Evolutionary conservation across 2,888 invertebrate genomes (phyloP), one percentile per base, ranked within the genome.

Genomic region (Trichopria drosophilae): DNA sequence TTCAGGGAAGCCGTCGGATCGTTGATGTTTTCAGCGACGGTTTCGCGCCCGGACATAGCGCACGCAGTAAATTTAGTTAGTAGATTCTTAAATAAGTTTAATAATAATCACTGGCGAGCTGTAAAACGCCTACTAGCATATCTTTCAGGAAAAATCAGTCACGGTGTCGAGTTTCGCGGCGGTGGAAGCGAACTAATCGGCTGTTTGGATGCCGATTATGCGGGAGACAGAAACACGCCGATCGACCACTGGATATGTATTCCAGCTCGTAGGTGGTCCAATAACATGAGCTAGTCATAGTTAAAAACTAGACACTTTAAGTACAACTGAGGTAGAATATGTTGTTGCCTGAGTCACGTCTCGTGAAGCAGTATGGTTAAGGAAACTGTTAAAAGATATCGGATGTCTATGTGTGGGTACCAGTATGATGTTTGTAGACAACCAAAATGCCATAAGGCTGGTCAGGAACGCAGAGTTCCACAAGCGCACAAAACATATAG

Each of bases 341-440:
- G 28, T 40, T 9, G 40, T 29, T 6, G 16, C 26, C 6, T 26
- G 26, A n/a, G 13, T 10, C 19, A 41, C 41, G 1, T 13, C 34
- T 1, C 40, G 36, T 22, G 41, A 48, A 26, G 18, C 18, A 9
- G 12, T 48, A 6, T 48, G 48, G 48, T n/a, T 48, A 10, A 34
- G 35, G 22, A 4, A 28, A 35, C 23, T 41, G 12, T 18, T 48
- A n/a, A 28, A 10, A 7, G 28, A 48, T 15, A 9, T 40, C 22
- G 28, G 9, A 13, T 13, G 26, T 31, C 12, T 10, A 23, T 40
- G 26, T 34, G 35, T n/a, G 18, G 13, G 9, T 9, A n/a, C 34
- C 12, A 23, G 13, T 3, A 26, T 37, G 15, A 28, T 9, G 16
- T n/a, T n/a, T n/a, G 15, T 40, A 4, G 26, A 40, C 10, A 40